Evolutionary conservation across 30 jellyfish, hydroid and myxozoan species (phyloP).

Genomic region (Pseudorhiza aurosa): DNA sequence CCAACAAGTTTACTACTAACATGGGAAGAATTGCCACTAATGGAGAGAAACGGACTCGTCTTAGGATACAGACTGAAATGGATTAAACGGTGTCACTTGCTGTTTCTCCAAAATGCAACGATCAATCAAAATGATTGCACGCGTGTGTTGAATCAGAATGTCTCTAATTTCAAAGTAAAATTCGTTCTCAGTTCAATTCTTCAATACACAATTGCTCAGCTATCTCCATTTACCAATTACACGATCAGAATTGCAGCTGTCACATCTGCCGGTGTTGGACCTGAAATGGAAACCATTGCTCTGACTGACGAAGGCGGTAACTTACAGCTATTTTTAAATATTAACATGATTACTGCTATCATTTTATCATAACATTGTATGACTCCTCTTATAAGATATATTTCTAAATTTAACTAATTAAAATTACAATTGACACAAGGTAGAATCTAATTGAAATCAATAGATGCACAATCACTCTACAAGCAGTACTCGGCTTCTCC

Average conservation of each 20-base stretch:
- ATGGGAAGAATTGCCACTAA: conserved; percentile 41
- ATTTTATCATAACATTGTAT: too few relatives aligned
- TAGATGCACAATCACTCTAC: too few relatives aligned
- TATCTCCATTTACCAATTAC: conserved; percentile 30
- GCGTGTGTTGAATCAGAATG: conserved; percentile 16
- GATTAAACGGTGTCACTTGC: conserved; percentile 35
- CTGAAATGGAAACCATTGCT: conserved; percentile 15
- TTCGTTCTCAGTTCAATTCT: neutral
- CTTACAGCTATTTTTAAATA: too few relatives aligned
- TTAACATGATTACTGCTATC: too few relatives aligned
- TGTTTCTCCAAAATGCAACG: neutral
- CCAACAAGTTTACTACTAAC: conserved; percentile 17
- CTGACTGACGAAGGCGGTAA: conserved; percentile 61
- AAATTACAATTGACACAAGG: too few relatives aligned
- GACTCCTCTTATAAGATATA: too few relatives aligned
- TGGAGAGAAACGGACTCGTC: conserved; percentile 40
- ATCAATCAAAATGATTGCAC: neutral
- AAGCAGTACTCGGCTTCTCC: too few relatives aligned
- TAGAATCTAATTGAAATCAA: too few relatives aligned
- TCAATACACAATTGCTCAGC: neutral
- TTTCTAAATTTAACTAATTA: too few relatives aligned
- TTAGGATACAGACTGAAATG: conserved; percentile 1
- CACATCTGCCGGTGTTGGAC: conserved; percentile 64
- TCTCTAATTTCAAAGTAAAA: neutral
- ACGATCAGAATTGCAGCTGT: conserved; percentile 38